Evolutionary conservation across 2,113 vertebrate species (phyloP).

Genomic region (Elephantulus edwardii): DNA sequence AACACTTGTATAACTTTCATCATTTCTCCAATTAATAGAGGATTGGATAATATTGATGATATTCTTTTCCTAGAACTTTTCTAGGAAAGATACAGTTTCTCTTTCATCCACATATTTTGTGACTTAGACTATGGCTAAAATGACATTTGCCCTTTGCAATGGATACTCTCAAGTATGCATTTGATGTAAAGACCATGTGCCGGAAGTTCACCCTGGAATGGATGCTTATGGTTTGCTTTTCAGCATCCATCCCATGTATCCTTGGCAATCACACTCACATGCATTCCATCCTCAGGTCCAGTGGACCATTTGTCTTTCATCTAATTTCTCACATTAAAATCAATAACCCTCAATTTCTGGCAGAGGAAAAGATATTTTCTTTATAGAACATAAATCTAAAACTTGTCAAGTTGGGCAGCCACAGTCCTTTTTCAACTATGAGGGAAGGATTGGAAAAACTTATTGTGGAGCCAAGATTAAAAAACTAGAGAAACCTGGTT

Average conservation of each 20-base stretch:
- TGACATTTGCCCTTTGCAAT: no score
- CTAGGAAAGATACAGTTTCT: background rate
- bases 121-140: background rate
- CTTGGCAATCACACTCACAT: background rate
- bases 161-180: background rate
- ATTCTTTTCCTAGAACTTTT: background rate
- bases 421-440: background rate
- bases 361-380: no score
- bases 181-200: background rate
- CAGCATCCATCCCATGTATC: background rate
- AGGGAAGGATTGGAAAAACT: background rate
- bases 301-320: background rate
- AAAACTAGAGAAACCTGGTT: background rate
- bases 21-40: no score
- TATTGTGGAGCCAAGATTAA: background rate
- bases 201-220: background rate
- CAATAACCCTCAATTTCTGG: background rate
- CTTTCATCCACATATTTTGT: background rate
- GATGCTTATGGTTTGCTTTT: background rate
- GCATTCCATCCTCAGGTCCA: no score
- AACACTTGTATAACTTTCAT: no score
- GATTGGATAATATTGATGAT: no score
- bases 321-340: background rate
- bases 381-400: background rate
- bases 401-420: background rate